Evolutionary conservation across 1,140 invertebrate species (phyloP).

Genomic region (Heliothis subflexa): DNA sequence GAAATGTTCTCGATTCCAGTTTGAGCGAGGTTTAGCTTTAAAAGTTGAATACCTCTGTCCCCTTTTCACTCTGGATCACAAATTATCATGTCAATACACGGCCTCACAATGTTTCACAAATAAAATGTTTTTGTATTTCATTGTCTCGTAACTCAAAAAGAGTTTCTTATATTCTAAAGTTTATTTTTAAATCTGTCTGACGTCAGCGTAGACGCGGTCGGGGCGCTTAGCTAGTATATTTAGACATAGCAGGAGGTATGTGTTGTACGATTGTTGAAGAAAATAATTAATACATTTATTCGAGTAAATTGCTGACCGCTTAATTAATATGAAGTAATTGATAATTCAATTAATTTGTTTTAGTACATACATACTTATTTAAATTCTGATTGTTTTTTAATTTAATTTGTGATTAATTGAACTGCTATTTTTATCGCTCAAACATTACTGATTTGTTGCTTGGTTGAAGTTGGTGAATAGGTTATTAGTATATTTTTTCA

Average conservation of each 20-base stretch:
- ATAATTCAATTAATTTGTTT: no score
- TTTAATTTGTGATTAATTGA: background rate
- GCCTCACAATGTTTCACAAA: background rate
- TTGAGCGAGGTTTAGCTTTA: no score
- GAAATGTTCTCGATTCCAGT: no score
- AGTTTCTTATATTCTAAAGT: constrained; percentile 22
- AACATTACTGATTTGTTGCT: no score
- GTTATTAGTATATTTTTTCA: no score
- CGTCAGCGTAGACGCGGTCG: constrained; percentile 30
- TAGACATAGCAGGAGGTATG: constrained; percentile 22
- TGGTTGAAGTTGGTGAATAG: no score
- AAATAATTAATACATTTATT: background rate
- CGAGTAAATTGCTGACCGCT: background rate
- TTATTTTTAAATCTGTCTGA: constrained; percentile 18
- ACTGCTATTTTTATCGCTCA: background rate
- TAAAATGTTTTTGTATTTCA: constrained; percentile 11
- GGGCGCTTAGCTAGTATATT: constrained; percentile 25
- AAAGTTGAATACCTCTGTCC: no score
- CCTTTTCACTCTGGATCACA: no score
- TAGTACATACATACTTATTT: no score
- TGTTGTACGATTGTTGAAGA: background rate
- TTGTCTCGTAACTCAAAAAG: background rate
- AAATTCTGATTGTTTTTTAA: background rate
- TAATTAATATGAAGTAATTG: background rate
- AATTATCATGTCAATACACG: background rate